Percentiles rank a stretch among this genome's conserved stretches.
These are phyloP conservation scores for Calliopsis andreniformis DNA, from an alignment of 1,140 invertebrate genomes.

Conservation along the genomic window DNA sequence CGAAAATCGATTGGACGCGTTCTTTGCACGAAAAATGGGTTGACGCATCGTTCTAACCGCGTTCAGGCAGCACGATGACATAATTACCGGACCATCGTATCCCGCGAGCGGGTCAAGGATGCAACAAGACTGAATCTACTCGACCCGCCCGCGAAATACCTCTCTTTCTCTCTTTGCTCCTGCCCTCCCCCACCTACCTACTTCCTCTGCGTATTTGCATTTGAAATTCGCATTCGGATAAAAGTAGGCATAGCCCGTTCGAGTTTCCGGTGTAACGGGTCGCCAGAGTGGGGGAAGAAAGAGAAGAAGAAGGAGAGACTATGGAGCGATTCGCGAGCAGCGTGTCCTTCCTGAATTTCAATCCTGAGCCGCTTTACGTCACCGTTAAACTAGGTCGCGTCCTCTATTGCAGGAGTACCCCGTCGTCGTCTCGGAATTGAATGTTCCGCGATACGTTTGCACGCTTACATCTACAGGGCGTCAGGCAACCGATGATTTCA, in stretches of 20 bases:
- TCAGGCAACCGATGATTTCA: too few species aligned
- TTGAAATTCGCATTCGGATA: conserved; percentile 4
- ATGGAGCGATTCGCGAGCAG: conserved; percentile 13
- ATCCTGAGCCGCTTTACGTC: conserved; percentile 48
- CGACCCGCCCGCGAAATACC: conserved; percentile 6
- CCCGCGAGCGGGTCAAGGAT: conserved; percentile 38
- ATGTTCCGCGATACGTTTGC: conserved; percentile 39
- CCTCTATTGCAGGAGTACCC: conserved; percentile 53
- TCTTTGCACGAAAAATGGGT: conserved; percentile 30
- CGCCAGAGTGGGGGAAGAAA: not conserved
- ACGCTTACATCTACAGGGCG: not conserved
- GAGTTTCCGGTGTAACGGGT: not conserved
- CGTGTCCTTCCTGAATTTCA: conserved; percentile 61
- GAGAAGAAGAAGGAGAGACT: not conserved
- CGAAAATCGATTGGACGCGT: conserved; percentile 4
- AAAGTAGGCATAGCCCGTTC: not conserved
- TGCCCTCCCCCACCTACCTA: not conserved
- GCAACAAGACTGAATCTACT: conserved; percentile 12
- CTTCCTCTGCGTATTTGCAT: too few species aligned
- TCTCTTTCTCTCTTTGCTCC: not conserved
- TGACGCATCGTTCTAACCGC: conserved; percentile 13
- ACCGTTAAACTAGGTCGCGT: conserved; percentile 56
- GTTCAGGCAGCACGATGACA: conserved; percentile 32
- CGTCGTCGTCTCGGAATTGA: conserved; percentile 49
- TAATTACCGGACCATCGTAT: conserved; percentile 30